phyloP scores from a whole-genome alignment of 2,888 invertebrate genomes.

The Choreutis nemorana region DNA sequence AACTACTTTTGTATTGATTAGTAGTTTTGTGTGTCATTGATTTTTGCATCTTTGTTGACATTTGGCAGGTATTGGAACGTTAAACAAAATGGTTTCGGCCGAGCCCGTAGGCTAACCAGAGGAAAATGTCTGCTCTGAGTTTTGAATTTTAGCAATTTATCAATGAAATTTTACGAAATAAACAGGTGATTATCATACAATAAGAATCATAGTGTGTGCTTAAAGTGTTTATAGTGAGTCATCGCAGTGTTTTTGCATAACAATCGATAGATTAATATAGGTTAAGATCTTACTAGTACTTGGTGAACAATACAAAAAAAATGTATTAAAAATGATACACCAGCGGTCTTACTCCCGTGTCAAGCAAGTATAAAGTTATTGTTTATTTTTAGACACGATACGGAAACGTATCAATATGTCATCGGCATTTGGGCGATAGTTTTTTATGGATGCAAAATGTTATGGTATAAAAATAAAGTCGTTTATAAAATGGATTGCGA shows the following conservation, averaged over 20 bases:
- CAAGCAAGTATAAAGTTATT: conserved; percentile 42
- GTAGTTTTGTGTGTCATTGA: too few species aligned
- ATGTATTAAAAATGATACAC: conserved; percentile 36
- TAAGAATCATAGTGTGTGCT: conserved; percentile 20
- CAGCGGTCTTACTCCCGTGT: conserved; percentile 30
- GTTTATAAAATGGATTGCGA: conserved; percentile 50
- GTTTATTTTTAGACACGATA: conserved; percentile 56
- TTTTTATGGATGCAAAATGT: conserved; percentile 35
- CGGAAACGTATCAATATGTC: conserved; percentile 57
- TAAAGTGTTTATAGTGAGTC: conserved; percentile 36
- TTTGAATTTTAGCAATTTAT: conserved; percentile 41
- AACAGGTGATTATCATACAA: conserved; percentile 43
- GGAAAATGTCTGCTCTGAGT: conserved; percentile 60
- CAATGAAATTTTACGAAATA: conserved; percentile 27
- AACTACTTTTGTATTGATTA: too few species aligned
- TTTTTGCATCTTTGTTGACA: not conserved
- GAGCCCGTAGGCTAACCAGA: conserved; percentile 17
- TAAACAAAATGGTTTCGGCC: conserved; percentile 15
- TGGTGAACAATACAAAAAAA: conserved; percentile 41
- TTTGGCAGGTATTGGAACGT: conserved; percentile 13
- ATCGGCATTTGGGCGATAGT: conserved; percentile 37
- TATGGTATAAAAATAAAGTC: conserved; percentile 35
- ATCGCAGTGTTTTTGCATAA: conserved; percentile 59
- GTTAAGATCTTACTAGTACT: conserved; percentile 57
- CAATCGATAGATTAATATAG: conserved; percentile 64